These are phyloP conservation scores for Ennomos fuscantarius DNA, from an alignment of 2,888 invertebrate genomes.

Conservation along the genomic window DNA sequence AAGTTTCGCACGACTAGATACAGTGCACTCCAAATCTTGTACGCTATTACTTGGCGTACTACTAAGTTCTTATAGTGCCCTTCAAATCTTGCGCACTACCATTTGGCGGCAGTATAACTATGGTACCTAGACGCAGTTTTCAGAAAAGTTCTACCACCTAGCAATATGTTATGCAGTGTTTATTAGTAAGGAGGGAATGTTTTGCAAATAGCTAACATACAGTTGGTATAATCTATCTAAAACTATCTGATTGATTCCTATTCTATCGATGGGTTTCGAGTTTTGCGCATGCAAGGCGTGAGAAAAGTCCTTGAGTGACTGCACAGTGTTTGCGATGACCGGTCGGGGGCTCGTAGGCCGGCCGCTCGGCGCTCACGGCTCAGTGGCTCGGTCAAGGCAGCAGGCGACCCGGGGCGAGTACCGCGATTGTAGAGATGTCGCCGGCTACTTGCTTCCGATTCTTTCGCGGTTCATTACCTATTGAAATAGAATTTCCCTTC, in stretches of 20 bases:
- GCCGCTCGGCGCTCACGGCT: constrained; percentile 44
- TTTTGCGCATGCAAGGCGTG: constrained; percentile 25
- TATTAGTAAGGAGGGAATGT: too few relatives aligned
- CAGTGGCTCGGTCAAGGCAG: constrained; percentile 68
- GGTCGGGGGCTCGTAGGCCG: constrained; percentile 32
- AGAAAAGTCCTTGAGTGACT: constrained; percentile 38
- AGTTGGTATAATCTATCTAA: too few relatives aligned
- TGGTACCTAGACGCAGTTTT: too few relatives aligned
- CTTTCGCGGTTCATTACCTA: constrained; percentile 39
- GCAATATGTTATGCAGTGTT: too few relatives aligned
- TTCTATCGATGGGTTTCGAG: neutral
- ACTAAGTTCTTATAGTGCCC: too few relatives aligned
- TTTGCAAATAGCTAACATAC: too few relatives aligned
- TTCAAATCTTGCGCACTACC: too few relatives aligned
- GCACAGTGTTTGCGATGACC: constrained; percentile 42
- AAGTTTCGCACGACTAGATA: too few relatives aligned
- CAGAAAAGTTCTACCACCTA: too few relatives aligned
- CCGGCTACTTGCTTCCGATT: constrained; percentile 47
- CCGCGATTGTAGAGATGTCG: constrained; percentile 32
- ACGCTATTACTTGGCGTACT: too few relatives aligned
- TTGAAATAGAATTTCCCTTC: constrained; percentile 24
- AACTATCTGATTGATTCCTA: constrained; percentile 15
- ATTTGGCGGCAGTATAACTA: too few relatives aligned
- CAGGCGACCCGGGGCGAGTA: constrained; percentile 45
- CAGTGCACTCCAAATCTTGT: too few relatives aligned